phyloP scores from a whole-genome alignment of 2,797 vertebrate genomes.

The Phrynocephalus forsythii region DNA sequence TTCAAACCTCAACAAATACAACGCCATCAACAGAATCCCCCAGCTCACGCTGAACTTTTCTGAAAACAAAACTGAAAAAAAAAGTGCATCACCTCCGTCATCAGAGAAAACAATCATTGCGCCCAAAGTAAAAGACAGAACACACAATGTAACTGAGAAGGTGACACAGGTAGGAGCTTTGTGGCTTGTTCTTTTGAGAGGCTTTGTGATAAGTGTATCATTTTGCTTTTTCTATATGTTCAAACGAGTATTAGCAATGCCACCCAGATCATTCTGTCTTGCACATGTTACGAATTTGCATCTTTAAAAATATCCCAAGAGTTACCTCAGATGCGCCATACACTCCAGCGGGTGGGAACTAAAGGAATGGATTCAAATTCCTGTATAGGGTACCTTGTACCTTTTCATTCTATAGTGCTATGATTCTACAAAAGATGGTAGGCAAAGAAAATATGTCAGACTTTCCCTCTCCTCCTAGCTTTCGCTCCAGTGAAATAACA shows the following conservation, averaged over 20 bases:
- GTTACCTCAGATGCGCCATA: not conserved
- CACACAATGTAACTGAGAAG: slow-evolving; percentile 98
- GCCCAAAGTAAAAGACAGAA: slow-evolving; percentile 98
- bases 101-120: slow-evolving; percentile 97
- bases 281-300: not conserved
- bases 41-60: slow-evolving; percentile 97
- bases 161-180: slow-evolving; percentile 92
- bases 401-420: not conserved
- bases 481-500: not conserved
- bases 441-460: not conserved
- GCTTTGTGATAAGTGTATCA: not conserved
- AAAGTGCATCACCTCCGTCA: slow-evolving; percentile 91
- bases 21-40: slow-evolving; percentile 98
- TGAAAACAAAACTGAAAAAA: slow-evolving; percentile 93
- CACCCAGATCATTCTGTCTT: not conserved
- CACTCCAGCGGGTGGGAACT: too few relatives aligned
- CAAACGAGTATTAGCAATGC: not conserved
- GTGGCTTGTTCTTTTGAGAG: slow-evolving; percentile 7
- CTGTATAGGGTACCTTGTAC: too few relatives aligned
- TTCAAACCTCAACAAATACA: slow-evolving; percentile 99
- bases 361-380: too few relatives aligned
- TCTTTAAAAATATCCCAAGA: not conserved
- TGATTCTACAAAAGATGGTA: not conserved
- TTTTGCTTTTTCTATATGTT: slow-evolving; percentile 7
- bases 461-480: too few relatives aligned